Conservation (phyloP, 35 echinoderm and acorn worm species). For the Hemicentrotus pulcherrimus region DNA sequence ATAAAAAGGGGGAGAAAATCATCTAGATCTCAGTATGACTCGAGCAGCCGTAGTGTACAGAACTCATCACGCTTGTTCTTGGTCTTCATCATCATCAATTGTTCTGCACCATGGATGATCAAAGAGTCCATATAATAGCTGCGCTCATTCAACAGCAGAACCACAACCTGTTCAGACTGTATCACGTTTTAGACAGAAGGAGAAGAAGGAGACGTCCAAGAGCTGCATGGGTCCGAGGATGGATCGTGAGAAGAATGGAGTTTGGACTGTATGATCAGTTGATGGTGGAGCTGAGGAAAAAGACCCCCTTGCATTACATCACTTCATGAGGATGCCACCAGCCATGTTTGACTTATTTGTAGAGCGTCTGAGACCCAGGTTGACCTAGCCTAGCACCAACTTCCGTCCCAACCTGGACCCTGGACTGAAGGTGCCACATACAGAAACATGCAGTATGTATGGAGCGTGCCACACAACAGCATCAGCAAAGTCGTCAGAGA, state of each 20-base stretch:
- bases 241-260: conserved; percentile 11
- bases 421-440: conserved; percentile 61
- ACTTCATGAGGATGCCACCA: conserved; percentile 68
- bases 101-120: conserved; percentile 35
- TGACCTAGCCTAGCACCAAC: conserved; percentile 29
- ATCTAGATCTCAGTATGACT: conserved; percentile 27
- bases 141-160: conserved; percentile 42
- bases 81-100: conserved; percentile 34
- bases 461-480: conserved; percentile 62
- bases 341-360: conserved; percentile 56
- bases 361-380: conserved; percentile 26
- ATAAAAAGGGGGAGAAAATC: conserved; percentile 32
- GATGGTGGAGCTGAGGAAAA: conserved; percentile 50
- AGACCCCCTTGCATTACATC: conserved; percentile 29
- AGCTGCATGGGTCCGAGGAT: conserved; percentile 27
- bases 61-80: conserved; percentile 14
- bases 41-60: conserved; percentile 22
- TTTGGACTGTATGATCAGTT: conserved; percentile 42
- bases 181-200: not conserved
- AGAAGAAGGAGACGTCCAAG: not conserved
- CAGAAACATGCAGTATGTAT: conserved; percentile 52
- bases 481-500: conserved; percentile 46
- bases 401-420: conserved; percentile 10
- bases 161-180: conserved; percentile 45
- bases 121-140: conserved; percentile 37